Evolutionary conservation across 2,797 vertebrate species (phyloP), one percentile per base, ranked within the genome.

Genomic region (Synanceia verrucosa): DNA sequence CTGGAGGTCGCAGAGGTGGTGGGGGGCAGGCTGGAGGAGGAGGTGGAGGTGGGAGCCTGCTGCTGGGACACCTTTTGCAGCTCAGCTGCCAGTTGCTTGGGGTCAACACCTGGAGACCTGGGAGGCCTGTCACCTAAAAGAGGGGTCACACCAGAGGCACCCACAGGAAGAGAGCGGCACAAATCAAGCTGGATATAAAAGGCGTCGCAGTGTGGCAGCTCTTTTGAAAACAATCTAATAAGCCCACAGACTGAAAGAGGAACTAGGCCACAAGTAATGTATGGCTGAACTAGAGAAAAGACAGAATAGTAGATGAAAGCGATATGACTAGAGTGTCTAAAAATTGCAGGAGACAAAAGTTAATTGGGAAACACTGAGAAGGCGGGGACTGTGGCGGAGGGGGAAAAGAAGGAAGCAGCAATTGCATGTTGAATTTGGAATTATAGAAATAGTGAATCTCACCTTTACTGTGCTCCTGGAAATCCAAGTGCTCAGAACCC

Each of bases 51-150:
- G 21, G 97, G 96, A 0, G 93, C 94, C 91, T 98, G 97, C 89
- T 98, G 97, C 26, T 97, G 95, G 0, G 97, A 98, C 66, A 99
- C 97, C 88, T 99, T 99, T 76, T 98, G 97, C 55, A 99, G 94
- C 88, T 99, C 97, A 1, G 97, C 96, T 0, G 97, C 97, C 89
- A 99, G 82, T 86, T 99, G 97, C 86, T 97, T 97, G 9, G 97
- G 97, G 89, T 99, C 97, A 23, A 99, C 96, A 19, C 97, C 97
- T 2, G 97, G 97, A 64, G 97, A 99, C 86, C 95, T 96, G 0
- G 95, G 96, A 0, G 95, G 96, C 90, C 96, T 96, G 68, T 98
- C 97, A 69, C 95, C 96, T 98, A 71, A 18, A 47, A 6, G 24
- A 61, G n/a, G 28, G 9, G 16, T 58, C 43, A 89, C 59, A 33